Evolutionary conservation across 2,797 vertebrate species (phyloP), one percentile per base, ranked within the genome.

Genomic region (Hypotaenidia philippensis): DNA sequence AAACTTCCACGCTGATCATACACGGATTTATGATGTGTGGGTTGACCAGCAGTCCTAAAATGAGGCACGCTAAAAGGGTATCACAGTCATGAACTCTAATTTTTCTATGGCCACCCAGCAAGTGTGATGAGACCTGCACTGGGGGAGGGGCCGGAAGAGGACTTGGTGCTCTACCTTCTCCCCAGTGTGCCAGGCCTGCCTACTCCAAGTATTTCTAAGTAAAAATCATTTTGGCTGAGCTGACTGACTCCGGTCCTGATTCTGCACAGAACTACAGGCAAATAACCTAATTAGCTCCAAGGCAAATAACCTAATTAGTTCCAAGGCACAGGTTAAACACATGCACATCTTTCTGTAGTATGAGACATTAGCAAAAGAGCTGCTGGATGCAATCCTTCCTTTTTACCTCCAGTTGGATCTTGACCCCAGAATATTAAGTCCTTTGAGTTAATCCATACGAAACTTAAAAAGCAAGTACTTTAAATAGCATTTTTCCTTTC

Each of bases 351-450:
- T 80, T 61, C n/a, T 57, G 7, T n/a, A 66, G 40, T 27, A 32
- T 0, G 2, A 74, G 40, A 44, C 23, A 8, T 55, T 13, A 87
- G 63, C 18, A 15, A 89, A 92, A 40, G 34, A 88, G 41, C 7
- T 45, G 26, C n/a, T 68, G 57, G 79, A 36, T 49, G 23, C 27
- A 52, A 36, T 25, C 8, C 13, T 56, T 40, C 21, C 60, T 69
- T 87, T 89, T 49, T 61, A 64, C 31, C 71, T 38, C 21, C 41
- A 31, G 52, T 11, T 79, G 76, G n/a, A 66, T 78, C 77, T 83
- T 84, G 64, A 47, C 44, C 61, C 21, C 19, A 12, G 21, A 55
- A n/a, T 61, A 56, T 68, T 57, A 68, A 83, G 27, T 70, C 44
- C 12, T 53, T 77, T 49, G 34, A 76, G 50, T 60, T 68, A n/a